A percentile compares a stretch with the other conserved stretches of the same genome.
Evolutionary conservation across 2,797 vertebrate genomes (phyloP).

Genomic region (Streptopelia turtur): DNA sequence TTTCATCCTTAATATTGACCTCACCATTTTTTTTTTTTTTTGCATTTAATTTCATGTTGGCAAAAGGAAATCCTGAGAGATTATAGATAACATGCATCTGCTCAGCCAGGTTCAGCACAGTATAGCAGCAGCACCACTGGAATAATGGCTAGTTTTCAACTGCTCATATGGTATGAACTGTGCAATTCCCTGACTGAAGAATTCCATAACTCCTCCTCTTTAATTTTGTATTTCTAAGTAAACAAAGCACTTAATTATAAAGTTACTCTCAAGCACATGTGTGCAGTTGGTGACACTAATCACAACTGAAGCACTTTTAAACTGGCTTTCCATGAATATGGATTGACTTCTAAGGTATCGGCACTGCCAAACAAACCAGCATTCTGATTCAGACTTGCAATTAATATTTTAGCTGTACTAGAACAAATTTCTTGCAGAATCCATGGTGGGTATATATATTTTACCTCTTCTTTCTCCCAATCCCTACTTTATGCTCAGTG

Average conservation of each 20-base stretch:
- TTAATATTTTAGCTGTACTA: background rate
- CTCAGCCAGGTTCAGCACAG: constrained; percentile 23
- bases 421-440: background rate
- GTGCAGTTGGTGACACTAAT: background rate
- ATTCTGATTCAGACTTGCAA: background rate
- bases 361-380: background rate
- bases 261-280: background rate
- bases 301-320: background rate
- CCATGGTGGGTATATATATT: background rate
- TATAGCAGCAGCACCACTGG: background rate
- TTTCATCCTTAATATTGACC: constrained; percentile 14
- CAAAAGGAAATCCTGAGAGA: constrained; percentile 38
- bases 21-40: background rate
- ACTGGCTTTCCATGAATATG: background rate
- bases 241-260: background rate
- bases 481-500: background rate
- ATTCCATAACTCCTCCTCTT: background rate
- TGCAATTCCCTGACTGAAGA: background rate
- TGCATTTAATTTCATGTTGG: constrained; percentile 4
- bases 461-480: background rate
- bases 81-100: background rate
- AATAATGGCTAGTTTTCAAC: background rate
- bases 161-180: background rate
- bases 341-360: background rate
- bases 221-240: background rate